Conservation (phyloP, 2,797 vertebrate species). For the Ctenopoma kingsleyae region DNA sequence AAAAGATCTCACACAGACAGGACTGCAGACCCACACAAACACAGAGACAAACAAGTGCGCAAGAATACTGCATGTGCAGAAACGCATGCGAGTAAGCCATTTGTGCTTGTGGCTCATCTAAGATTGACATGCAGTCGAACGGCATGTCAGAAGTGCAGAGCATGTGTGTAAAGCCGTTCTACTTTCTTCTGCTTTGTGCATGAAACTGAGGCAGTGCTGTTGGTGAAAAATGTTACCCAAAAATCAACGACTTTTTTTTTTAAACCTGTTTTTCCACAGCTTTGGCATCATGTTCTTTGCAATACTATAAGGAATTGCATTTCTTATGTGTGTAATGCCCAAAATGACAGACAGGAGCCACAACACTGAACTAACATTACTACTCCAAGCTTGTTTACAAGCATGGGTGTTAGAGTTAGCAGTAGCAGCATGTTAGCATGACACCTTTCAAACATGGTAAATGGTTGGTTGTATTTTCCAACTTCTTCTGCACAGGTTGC, state of each 20-base stretch:
- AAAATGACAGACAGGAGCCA: background rate
- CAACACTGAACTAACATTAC: background rate
- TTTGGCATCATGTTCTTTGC: background rate
- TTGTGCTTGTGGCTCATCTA: slow-evolving; percentile 3
- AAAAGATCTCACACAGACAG: slow-evolving; percentile 48
- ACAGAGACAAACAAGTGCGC: slow-evolving; percentile 1
- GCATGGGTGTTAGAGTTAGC: background rate
- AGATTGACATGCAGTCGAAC: background rate
- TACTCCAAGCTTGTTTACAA: background rate
- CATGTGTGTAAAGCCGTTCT: background rate
- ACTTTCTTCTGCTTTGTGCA: background rate
- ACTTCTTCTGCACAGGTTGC: too few species aligned
- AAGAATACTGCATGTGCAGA: slow-evolving; percentile 1
- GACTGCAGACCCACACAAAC: slow-evolving; percentile 28
- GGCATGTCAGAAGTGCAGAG: background rate
- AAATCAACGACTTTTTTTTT: background rate
- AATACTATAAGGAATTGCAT: background rate
- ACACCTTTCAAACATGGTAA: background rate
- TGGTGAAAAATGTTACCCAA: background rate
- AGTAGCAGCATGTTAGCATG: too few species aligned
- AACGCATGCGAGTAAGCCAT: slow-evolving; percentile 11
- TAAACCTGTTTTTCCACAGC: background rate
- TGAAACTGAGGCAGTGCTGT: background rate
- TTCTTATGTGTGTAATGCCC: background rate
- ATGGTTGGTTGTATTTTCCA: too few species aligned